Base-by-base conservation (phyloP, 2,113 vertebrate genomes). In the Toxotes chatareus region DNA sequence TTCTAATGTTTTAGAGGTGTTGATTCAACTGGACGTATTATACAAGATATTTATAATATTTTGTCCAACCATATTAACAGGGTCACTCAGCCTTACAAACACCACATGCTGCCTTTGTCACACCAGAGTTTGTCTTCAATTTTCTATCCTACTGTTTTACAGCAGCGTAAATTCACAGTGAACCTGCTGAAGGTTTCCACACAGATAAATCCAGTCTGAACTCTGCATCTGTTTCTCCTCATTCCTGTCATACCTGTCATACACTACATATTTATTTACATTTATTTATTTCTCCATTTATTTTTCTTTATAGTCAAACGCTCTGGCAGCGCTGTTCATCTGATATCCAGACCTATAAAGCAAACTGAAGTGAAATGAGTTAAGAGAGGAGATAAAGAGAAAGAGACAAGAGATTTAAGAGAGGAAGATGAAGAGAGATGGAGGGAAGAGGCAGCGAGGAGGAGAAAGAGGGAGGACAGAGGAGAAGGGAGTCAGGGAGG, bases 271-370 rank as follows among this genome's bases (percentile, higher is more conserved):
- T 70, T 82, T 67, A 83, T 76, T 76, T 62, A 84, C 53, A 40
- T 86, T 75, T 27, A 67, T 49, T 73, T 68, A 11, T 32, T 42
- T 56, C 73, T 67, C 19, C 7, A 70, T 73, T 76, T 51, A 69
- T 68, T 82, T 76, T 49, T 80, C 79, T 76, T 59, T 47, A 72
- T 23, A 38, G 46, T 76, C 61, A 75, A 67, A 82, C 32, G 17
- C 16, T 57, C 21, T 31, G 61, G 59, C 66, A 67, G 71, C 42
- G 0, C 70, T 3, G 63, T 21, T 76, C 67, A 40, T 72, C 86
- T 80, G 63, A 23, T 53, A 55, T 55, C 53, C n/a, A 27, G 40
- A 76, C 23, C 72, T 65, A 69, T 77, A 83, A 80, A 85, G 12
- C 69, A 75, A 62, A 56, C 17, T 27, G 60, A 40, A 57, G 73